Conservation (phyloP, 2,113 vertebrate species). For the Gymnobelideus leadbeateri region DNA sequence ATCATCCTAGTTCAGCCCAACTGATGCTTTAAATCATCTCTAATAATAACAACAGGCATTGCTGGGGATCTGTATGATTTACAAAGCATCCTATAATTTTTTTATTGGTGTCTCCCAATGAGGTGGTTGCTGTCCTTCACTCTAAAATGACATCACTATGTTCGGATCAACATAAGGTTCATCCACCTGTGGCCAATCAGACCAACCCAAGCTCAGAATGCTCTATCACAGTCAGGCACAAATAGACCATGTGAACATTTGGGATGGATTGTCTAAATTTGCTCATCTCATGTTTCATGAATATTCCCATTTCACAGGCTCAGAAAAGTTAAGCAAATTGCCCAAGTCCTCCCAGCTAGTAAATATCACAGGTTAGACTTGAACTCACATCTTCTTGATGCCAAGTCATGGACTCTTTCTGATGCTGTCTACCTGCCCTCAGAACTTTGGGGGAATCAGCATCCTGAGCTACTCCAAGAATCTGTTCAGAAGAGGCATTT, state of each 20-base stretch:
- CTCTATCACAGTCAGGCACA: neutral
- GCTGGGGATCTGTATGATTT: neutral
- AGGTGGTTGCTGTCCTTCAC: neutral
- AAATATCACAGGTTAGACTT: neutral
- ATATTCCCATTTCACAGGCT: neutral
- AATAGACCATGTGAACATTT: neutral
- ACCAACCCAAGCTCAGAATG: neutral
- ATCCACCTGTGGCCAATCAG: neutral
- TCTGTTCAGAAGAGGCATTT: neutral
- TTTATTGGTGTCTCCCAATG: neutral
- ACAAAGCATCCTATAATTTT: neutral
- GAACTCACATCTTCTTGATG: neutral
- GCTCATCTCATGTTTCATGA: neutral
- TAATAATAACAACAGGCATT: neutral
- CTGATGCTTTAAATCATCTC: neutral
- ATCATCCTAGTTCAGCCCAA: neutral
- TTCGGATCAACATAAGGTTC: neutral
- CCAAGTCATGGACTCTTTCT: neutral
- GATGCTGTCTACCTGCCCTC: neutral
- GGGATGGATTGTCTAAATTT: neutral
- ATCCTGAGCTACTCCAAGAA: neutral
- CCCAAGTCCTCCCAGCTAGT: neutral
- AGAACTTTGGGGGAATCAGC: neutral
- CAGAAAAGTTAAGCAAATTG: neutral
- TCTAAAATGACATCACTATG: neutral